phyloP scores from a whole-genome alignment of 2,113 vertebrate species.

The Charina bottae region DNA sequence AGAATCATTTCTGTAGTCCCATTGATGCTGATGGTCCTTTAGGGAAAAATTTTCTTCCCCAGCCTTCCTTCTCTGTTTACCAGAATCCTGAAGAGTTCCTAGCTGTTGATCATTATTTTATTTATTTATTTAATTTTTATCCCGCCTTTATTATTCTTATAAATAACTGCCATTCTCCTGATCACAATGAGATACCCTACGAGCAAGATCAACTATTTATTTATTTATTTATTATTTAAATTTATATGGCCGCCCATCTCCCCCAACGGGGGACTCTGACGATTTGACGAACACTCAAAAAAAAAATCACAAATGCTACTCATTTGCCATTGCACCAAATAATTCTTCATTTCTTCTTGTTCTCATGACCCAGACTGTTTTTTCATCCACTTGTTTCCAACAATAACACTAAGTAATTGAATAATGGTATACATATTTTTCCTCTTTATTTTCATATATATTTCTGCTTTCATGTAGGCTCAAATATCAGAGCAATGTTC shows the following conservation, averaged over 20 bases:
- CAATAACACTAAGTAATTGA: conserved; percentile 15
- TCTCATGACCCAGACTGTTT: not conserved
- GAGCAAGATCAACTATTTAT: not conserved
- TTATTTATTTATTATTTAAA: no score
- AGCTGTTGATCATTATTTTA: not conserved
- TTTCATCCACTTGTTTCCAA: not conserved
- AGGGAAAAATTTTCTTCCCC: not conserved
- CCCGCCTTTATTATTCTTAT: no score
- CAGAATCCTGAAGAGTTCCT: not conserved
- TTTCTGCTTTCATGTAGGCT: not conserved
- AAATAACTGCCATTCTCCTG: not conserved
- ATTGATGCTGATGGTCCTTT: not conserved
- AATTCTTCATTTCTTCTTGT: not conserved
- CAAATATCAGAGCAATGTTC: not conserved
- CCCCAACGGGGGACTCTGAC: no score
- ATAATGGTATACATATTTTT: not conserved
- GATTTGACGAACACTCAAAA: not conserved
- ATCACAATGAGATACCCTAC: not conserved
- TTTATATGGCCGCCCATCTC: no score
- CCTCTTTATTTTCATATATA: not conserved
- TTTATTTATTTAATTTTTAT: no score
- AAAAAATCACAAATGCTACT: not conserved
- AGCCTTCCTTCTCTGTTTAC: not conserved
- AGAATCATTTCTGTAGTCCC: not conserved
- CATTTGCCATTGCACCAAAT: not conserved